Conservation (phyloP, 35 echinoderm and acorn worm genomes). For the Hemicentrotus pulcherrimus region DNA sequence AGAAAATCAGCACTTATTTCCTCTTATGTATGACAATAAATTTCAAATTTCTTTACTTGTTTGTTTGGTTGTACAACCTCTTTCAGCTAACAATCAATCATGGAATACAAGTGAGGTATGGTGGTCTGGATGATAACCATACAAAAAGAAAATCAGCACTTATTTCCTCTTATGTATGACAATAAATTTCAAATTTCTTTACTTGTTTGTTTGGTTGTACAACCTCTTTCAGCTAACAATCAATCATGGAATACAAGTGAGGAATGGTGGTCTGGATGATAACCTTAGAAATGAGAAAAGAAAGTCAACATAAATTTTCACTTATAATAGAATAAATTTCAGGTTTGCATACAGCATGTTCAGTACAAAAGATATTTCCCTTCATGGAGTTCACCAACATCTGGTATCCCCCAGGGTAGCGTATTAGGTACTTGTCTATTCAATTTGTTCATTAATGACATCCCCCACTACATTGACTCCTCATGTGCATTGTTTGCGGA, state of each 20-base stretch:
- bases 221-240: conserved; percentile 71
- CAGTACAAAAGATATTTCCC: too few relatives aligned
- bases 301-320: too few relatives aligned
- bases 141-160: too few relatives aligned
- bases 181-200: conserved; percentile 43
- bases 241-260: conserved; percentile 78
- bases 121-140: conserved; percentile 33
- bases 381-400: not conserved
- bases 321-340: too few relatives aligned
- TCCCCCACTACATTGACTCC: not conserved
- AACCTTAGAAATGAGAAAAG: too few relatives aligned
- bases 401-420: conserved; percentile 5
- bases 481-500: conserved; percentile 3
- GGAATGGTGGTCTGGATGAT: conserved; percentile 60
- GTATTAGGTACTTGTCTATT: not conserved
- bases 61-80: conserved; percentile 70
- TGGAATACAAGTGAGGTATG: conserved; percentile 81
- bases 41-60: conserved; percentile 60
- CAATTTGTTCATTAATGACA: not conserved
- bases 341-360: too few relatives aligned
- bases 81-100: conserved; percentile 71
- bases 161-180: not conserved
- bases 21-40: not conserved
- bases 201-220: conserved; percentile 70
- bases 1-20: too few relatives aligned